These are phyloP conservation scores for Erpetoichthys calabaricus DNA, from an alignment of 2,797 vertebrate genomes.

Conservation along the genomic window DNA sequence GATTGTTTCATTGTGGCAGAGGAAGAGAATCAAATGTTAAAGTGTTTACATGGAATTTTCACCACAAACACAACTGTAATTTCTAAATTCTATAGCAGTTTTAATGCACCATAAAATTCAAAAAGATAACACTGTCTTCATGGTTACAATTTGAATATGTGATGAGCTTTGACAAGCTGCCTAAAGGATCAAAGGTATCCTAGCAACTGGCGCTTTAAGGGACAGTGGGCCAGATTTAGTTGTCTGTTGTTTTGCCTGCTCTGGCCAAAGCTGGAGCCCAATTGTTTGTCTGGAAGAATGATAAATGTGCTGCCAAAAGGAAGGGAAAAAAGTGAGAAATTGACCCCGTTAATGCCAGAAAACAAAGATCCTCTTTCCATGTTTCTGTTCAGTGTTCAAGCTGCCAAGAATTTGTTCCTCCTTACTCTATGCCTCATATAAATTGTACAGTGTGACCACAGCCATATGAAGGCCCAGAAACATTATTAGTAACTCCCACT, in stretches of 20 bases:
- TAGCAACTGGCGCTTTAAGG: conserved; percentile 40
- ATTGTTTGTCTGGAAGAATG: conserved; percentile 53
- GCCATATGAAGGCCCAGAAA: too few species aligned
- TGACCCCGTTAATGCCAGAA: conserved; percentile 29
- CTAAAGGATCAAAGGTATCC: conserved; percentile 46
- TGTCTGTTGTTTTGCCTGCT: conserved; percentile 44
- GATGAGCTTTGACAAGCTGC: conserved; percentile 46
- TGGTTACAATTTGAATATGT: conserved; percentile 31
- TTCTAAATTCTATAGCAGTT: too few species aligned
- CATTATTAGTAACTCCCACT: too few species aligned
- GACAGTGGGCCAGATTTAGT: conserved; percentile 32
- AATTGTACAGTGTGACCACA: too few species aligned
- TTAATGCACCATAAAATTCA: background rate
- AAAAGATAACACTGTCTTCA: conserved; percentile 18
- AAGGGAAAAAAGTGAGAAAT: conserved; percentile 41
- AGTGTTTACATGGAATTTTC: too few species aligned
- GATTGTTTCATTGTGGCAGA: too few species aligned
- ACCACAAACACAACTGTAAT: too few species aligned
- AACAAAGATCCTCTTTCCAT: conserved; percentile 41
- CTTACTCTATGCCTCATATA: background rate
- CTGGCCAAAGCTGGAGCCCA: conserved; percentile 46
- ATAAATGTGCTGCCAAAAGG: conserved; percentile 52
- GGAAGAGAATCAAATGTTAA: too few species aligned
- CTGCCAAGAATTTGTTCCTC: conserved; percentile 20
- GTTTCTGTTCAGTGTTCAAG: conserved; percentile 44